Percentiles rank a stretch among this genome's conserved stretches.
Conservation (phyloP, 2,888 invertebrate genomes). For the Timema cristinae region DNA sequence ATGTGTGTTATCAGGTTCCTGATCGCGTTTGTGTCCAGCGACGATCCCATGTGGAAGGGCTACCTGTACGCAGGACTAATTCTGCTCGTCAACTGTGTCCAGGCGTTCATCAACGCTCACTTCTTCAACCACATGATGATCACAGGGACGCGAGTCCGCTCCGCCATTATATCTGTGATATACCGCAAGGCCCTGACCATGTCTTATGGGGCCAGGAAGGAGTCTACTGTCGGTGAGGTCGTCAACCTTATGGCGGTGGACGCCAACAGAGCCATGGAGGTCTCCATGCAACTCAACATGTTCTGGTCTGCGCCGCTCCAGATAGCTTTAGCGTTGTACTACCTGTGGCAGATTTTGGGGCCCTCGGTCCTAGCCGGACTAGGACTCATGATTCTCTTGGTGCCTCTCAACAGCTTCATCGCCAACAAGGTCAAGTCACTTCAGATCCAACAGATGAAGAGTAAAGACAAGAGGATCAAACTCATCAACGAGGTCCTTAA, state of each 20-base stretch:
- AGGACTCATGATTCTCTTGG: background rate
- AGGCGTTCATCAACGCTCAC: slow-evolving; percentile 53
- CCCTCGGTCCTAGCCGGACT: slow-evolving; percentile 68
- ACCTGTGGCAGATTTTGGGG: slow-evolving; percentile 49
- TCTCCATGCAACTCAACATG: slow-evolving; percentile 47
- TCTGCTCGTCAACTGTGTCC: slow-evolving; percentile 48
- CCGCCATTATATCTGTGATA: slow-evolving; percentile 51
- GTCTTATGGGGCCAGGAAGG: slow-evolving; percentile 43
- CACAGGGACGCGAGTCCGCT: slow-evolving; percentile 54
- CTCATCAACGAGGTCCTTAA: slow-evolving; percentile 89
- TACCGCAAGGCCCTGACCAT: slow-evolving; percentile 51
- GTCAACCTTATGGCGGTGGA: slow-evolving; percentile 52
- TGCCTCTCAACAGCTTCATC: slow-evolving; percentile 8
- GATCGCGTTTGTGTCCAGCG: slow-evolving; percentile 40
- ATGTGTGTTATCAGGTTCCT: slow-evolving; percentile 36
- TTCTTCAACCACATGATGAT: slow-evolving; percentile 53
- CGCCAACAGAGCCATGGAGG: slow-evolving; percentile 47
- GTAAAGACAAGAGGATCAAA: slow-evolving; percentile 88
- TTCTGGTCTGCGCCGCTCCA: slow-evolving; percentile 52
- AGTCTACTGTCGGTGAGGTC: slow-evolving; percentile 49
- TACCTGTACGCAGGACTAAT: slow-evolving; percentile 52
- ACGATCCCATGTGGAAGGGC: slow-evolving; percentile 53
- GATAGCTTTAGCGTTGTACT: slow-evolving; percentile 51
- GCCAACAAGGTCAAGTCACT: slow-evolving; percentile 50
- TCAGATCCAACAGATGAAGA: slow-evolving; percentile 86